Percentiles rank a stretch among this genome's conserved stretches.
phyloP scores from a whole-genome alignment of 2,797 vertebrate species.

The Gila robusta region DNA sequence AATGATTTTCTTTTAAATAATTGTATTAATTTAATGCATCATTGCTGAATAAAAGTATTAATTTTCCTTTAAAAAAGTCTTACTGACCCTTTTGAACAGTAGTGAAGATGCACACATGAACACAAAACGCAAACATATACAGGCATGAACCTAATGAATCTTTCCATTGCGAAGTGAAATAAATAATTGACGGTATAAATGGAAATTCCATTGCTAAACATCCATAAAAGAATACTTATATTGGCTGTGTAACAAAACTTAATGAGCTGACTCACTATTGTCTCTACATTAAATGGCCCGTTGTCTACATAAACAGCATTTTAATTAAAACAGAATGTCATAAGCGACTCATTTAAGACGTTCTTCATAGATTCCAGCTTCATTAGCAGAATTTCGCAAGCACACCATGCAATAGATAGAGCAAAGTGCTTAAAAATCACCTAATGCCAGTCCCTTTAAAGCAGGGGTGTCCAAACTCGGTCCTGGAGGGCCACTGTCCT shows the following conservation, averaged over 20 bases:
- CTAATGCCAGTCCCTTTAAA: background rate
- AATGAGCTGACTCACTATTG: conserved; percentile 17
- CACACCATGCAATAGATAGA: conserved; percentile 6
- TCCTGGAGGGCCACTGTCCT: no score
- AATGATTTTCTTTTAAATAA: background rate
- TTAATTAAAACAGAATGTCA: conserved; percentile 25
- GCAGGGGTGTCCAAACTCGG: no score
- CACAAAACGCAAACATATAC: background rate
- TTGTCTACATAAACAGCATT: conserved; percentile 12
- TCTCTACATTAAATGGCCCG: background rate
- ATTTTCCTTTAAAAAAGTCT: background rate
- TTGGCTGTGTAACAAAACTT: conserved; percentile 14
- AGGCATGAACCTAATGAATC: background rate
- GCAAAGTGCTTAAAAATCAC: background rate
- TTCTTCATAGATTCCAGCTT: conserved; percentile 20
- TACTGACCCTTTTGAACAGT: background rate
- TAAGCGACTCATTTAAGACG: background rate
- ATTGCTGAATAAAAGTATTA: background rate
- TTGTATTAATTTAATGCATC: background rate
- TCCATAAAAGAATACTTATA: conserved; percentile 9
- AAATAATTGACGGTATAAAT: background rate
- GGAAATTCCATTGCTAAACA: background rate
- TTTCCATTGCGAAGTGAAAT: background rate
- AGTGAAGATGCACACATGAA: background rate
- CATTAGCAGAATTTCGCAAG: background rate